These are phyloP conservation scores for Drepana arcuata DNA, from an alignment of 1,140 invertebrate species.

Conservation along the genomic window DNA sequence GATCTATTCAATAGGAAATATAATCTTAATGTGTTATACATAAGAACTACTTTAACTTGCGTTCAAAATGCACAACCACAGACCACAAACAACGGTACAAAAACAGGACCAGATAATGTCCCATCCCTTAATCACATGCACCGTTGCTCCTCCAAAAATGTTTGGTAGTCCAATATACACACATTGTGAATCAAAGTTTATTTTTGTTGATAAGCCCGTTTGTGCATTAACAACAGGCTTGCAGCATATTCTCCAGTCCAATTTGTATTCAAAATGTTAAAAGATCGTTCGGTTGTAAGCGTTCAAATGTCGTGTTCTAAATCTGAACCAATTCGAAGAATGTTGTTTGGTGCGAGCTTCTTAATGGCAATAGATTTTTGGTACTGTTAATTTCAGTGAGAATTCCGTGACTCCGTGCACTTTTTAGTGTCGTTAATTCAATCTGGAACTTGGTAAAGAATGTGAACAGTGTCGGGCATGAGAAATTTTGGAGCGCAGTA, in stretches of 20 bases:
- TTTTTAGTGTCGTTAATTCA: conserved; percentile 44
- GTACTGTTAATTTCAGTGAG: conserved; percentile 35
- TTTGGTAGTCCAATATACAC: conserved; percentile 50
- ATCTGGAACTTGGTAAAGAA: conserved; percentile 32
- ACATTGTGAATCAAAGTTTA: conserved; percentile 48
- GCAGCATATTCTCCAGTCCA: conserved; percentile 26
- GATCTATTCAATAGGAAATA: no score
- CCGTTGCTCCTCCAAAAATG: conserved; percentile 61
- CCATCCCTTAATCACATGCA: conserved; percentile 70
- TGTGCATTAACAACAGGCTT: conserved; percentile 34
- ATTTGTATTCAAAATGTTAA: conserved; percentile 41
- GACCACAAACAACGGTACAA: conserved; percentile 62
- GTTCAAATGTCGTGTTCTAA: conserved; percentile 39
- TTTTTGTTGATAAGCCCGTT: conserved; percentile 36
- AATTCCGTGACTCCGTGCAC: conserved; percentile 26
- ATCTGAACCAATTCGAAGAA: conserved; percentile 39
- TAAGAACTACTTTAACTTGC: conserved; percentile 25
- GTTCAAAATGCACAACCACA: conserved; percentile 42
- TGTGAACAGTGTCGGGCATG: conserved; percentile 28
- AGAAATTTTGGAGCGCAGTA: conserved; percentile 41
- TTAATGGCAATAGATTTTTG: conserved; percentile 39
- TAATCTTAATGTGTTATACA: conserved; percentile 19
- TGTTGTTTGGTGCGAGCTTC: conserved; percentile 27
- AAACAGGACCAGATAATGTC: conserved; percentile 61
- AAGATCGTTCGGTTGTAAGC: no score